Percentiles rank a stretch among this genome's conserved stretches.
Conservation (phyloP, 2,113 vertebrate genomes). For the Cochlearius cochlearius region DNA sequence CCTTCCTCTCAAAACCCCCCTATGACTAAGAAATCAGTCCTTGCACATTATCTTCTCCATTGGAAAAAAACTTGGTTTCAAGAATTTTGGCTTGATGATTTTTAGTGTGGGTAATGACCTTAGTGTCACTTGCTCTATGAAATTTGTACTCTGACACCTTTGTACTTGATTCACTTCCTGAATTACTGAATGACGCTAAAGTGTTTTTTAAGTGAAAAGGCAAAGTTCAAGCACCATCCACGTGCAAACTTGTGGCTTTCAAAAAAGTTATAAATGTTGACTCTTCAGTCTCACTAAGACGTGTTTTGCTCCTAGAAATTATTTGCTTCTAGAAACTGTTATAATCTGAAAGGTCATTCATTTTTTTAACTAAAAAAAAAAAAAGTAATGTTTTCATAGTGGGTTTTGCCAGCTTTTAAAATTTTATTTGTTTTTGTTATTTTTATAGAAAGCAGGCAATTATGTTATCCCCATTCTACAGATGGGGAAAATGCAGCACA, state of each 20-base stretch:
- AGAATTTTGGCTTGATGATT: not conserved
- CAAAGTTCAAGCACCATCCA: not conserved
- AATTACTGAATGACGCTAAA: not conserved
- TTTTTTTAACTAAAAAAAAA: not conserved
- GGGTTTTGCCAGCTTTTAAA: not conserved
- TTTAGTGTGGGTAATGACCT: not conserved
- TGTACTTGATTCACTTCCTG: not conserved
- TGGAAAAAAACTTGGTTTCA: not conserved
- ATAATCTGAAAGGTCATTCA: not conserved
- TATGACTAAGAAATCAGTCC: not conserved
- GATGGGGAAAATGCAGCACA: not conserved
- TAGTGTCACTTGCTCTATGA: not conserved
- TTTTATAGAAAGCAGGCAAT: not conserved
- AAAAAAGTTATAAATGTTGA: not conserved
- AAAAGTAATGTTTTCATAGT: not conserved
- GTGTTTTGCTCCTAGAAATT: not conserved
- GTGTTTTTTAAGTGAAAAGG: not conserved
- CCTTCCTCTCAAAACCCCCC: fast-evolving
- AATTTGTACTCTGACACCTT: not conserved
- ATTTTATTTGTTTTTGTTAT: not conserved
- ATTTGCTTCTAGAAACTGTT: not conserved
- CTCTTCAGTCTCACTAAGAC: not conserved
- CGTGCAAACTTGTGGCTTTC: not conserved
- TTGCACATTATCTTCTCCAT: not conserved
- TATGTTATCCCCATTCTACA: not conserved